Evolutionary conservation across 1,140 invertebrate species (phyloP).

Genomic region (Rhynchophorus ferrugineus): DNA sequence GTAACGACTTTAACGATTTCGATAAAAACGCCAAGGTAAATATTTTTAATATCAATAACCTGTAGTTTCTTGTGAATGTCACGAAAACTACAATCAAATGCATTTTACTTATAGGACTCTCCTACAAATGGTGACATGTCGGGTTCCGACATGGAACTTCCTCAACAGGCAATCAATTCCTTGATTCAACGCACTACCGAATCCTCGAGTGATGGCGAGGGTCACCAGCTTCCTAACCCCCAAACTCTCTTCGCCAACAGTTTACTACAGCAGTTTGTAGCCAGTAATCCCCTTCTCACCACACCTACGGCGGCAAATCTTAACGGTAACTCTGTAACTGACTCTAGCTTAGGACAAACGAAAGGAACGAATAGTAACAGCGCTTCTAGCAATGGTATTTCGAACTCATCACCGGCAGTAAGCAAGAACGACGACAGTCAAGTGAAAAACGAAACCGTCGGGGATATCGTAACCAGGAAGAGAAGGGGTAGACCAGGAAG

Average conservation of each 20-base stretch:
- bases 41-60: background rate
- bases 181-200: conserved; percentile 58
- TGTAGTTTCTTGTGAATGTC: too few species aligned
- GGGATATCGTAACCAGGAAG: conserved; percentile 46
- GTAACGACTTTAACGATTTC: conserved; percentile 55
- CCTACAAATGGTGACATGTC: conserved; percentile 45
- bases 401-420: background rate
- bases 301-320: conserved; percentile 2
- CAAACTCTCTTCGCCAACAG: conserved; percentile 40
- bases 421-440: background rate
- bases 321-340: background rate
- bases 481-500: conserved; percentile 55
- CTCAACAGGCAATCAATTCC: conserved; percentile 58
- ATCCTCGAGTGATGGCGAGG: conserved; percentile 53
- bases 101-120: conserved; percentile 19
- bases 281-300: conserved; percentile 42
- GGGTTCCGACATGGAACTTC: conserved; percentile 61
- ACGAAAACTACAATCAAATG: too few species aligned
- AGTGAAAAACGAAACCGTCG: background rate
- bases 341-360: background rate
- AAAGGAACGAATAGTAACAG: background rate
- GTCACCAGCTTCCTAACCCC: conserved; percentile 34
- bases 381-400: background rate
- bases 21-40: conserved; percentile 40
- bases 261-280: conserved; percentile 53